Percentiles rank a stretch among this genome's conserved stretches.
These are phyloP conservation scores for Eulemur macaco DNA, from an alignment of 2,113 vertebrate species.

Conservation along the genomic window DNA sequence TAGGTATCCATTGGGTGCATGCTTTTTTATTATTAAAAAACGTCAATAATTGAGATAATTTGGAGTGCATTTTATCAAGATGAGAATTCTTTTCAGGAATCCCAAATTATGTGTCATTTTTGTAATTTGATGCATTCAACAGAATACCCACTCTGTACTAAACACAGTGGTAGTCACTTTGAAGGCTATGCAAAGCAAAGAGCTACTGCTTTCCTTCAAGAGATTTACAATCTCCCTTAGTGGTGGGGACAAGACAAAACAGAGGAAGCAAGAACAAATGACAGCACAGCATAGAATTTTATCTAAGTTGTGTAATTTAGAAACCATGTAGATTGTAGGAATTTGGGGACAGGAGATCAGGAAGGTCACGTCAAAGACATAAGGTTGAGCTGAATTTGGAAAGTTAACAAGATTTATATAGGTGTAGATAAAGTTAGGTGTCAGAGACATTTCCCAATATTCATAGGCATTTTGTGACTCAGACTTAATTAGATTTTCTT, in stretches of 20 bases:
- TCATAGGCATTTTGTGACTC: background rate
- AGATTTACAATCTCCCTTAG: background rate
- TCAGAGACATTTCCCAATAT: background rate
- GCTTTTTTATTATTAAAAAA: slow-evolving; percentile 26
- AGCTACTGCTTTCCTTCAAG: background rate
- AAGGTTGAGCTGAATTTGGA: background rate
- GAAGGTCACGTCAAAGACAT: background rate
- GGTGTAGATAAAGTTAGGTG: background rate
- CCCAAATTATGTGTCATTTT: background rate
- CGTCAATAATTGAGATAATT: background rate
- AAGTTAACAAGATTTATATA: background rate
- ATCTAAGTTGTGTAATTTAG: background rate
- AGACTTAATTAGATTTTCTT: slow-evolving; percentile 22
- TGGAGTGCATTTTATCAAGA: background rate
- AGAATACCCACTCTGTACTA: background rate
- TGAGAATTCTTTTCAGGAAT: background rate
- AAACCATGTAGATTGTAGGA: background rate
- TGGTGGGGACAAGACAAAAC: background rate
- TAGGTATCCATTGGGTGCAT: background rate
- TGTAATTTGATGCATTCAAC: background rate
- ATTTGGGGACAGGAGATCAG: background rate
- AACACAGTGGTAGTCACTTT: background rate
- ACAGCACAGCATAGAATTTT: background rate
- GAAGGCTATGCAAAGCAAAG: background rate
- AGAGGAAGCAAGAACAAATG: background rate